phyloP scores from a whole-genome alignment of 2,113 vertebrate genomes.

The Nothocercus julius region DNA sequence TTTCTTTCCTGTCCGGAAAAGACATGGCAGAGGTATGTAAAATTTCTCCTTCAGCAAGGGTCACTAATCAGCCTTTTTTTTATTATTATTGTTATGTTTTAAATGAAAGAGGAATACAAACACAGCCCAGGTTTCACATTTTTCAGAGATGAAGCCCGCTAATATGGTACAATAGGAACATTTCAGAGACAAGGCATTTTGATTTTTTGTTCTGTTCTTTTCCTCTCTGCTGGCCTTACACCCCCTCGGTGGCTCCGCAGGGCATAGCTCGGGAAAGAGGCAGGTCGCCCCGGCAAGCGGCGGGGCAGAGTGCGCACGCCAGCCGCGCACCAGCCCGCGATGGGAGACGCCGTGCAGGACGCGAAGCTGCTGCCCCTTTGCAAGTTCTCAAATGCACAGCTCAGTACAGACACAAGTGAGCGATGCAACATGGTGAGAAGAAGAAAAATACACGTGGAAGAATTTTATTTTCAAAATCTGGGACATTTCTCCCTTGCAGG shows the following conservation, averaged over 20 bases:
- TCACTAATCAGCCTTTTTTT: not conserved
- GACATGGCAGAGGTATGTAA: not conserved
- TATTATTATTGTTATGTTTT: too few species aligned
- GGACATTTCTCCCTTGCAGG: not conserved
- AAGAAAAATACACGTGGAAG: not conserved
- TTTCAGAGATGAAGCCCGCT: not conserved
- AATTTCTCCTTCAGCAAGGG: not conserved
- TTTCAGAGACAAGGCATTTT: not conserved
- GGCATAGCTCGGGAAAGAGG: not conserved
- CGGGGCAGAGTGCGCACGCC: rapidly evolving
- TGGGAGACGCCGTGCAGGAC: not conserved
- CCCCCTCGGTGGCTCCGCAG: not conserved
- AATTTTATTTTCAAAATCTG: not conserved
- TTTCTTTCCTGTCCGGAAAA: not conserved
- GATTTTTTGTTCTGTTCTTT: not conserved
- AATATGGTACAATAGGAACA: not conserved
- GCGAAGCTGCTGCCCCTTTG: not conserved
- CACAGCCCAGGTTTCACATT: not conserved
- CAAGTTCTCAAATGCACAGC: not conserved
- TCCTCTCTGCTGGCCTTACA: not conserved
- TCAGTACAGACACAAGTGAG: not conserved
- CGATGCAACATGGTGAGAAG: not conserved
- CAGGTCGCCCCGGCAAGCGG: not conserved
- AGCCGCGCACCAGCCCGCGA: not conserved
- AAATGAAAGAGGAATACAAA: not conserved